phyloP scores from a whole-genome alignment of 2,113 vertebrate species.

The Malurus alboscapulatus region DNA sequence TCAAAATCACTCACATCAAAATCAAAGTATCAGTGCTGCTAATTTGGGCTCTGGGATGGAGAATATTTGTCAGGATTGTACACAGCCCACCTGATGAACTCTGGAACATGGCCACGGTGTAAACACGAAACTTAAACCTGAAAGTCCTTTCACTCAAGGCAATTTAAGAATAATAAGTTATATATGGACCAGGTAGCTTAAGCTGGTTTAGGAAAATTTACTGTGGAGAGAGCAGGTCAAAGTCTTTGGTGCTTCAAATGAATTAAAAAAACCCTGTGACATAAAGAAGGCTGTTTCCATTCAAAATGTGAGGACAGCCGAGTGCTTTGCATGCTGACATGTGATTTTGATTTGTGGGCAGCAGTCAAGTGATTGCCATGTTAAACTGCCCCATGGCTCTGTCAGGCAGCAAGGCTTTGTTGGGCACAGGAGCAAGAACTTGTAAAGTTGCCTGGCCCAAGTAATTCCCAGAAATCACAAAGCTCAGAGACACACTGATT shows the following conservation, averaged over 20 bases:
- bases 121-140: background rate
- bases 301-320: background rate
- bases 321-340: background rate
- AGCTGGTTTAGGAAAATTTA: background rate
- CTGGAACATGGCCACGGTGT: background rate
- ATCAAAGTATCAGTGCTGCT: background rate
- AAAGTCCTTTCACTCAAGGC: background rate
- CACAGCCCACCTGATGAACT: background rate
- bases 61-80: background rate
- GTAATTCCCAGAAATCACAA: background rate
- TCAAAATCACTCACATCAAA: background rate
- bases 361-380: background rate
- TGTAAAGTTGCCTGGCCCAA: background rate
- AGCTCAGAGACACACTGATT: background rate
- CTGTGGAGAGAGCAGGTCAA: background rate
- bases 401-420: background rate
- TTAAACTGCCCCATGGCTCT: background rate
- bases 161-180: background rate
- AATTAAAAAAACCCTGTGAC: background rate
- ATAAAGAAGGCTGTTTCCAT: background rate
- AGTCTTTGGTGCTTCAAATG: background rate
- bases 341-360: slow-evolving; percentile 7
- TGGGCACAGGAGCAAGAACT: background rate
- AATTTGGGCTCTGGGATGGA: background rate
- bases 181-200: background rate